phyloP scores from a whole-genome alignment of 2,888 invertebrate species.

The Calameuta pallipes region DNA sequence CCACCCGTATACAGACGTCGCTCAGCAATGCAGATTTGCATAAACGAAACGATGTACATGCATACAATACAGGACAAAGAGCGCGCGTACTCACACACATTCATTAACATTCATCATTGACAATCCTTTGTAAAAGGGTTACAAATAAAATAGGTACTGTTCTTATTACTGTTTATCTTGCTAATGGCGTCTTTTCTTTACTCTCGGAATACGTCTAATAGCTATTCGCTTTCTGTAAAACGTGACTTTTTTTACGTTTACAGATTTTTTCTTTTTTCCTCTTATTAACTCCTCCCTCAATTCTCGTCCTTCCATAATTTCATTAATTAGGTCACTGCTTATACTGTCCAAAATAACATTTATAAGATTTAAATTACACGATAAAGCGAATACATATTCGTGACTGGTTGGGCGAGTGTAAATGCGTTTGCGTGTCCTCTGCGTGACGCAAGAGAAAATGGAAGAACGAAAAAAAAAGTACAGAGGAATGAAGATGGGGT shows the following conservation, averaged over 20 bases:
- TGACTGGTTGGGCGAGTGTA: not conserved
- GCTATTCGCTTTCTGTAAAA: constrained; percentile 15
- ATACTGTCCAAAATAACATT: not conserved
- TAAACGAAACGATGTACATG: not conserved
- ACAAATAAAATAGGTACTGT: constrained; percentile 49
- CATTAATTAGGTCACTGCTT: not conserved
- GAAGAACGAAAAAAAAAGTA: not conserved
- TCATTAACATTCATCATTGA: not conserved
- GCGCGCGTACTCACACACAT: not conserved
- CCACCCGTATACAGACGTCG: not conserved
- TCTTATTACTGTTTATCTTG: constrained; percentile 45
- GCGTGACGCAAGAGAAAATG: not conserved
- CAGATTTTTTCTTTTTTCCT: constrained; percentile 14
- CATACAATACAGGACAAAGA: not conserved
- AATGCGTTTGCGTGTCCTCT: not conserved
- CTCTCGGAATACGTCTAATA: not conserved
- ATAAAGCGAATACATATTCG: not conserved
- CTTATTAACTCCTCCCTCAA: constrained; percentile 7
- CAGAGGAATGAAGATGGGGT: not conserved
- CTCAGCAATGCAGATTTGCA: not conserved
- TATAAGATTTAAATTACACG: not conserved
- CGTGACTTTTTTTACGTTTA: constrained; percentile 12
- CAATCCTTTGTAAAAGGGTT: constrained; percentile 35
- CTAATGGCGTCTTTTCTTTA: not conserved
- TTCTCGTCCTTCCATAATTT: not conserved